Conservation (phyloP, 2,113 vertebrate genomes). For the Leuciscus idus region DNA sequence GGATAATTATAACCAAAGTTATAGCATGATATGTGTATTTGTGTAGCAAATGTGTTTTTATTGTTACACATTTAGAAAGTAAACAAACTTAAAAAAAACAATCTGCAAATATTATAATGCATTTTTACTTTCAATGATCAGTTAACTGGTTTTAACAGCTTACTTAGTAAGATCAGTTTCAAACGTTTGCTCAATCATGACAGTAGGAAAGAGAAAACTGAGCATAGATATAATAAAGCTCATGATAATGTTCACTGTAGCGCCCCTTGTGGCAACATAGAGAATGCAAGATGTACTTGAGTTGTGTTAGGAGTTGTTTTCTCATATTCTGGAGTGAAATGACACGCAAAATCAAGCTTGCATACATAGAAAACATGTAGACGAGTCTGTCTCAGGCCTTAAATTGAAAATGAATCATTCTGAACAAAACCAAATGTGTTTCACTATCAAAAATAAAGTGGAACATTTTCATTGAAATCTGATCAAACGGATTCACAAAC, state of each 20-base stretch:
- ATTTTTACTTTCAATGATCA: too few relatives aligned
- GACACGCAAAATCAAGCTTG: background rate
- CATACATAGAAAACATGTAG: background rate
- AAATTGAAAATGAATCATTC: background rate
- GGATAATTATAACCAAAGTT: too few relatives aligned
- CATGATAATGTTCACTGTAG: background rate
- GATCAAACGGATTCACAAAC: background rate
- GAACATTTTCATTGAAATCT: background rate
- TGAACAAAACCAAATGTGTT: background rate
- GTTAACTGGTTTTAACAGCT: background rate
- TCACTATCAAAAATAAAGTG: background rate
- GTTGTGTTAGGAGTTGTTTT: background rate
- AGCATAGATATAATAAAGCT: background rate
- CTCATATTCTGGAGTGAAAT: background rate
- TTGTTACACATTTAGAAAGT: too few relatives aligned
- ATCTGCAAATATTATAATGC: too few relatives aligned
- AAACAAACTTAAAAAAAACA: too few relatives aligned
- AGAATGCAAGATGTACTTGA: background rate
- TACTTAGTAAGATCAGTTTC: background rate
- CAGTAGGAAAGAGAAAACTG: background rate
- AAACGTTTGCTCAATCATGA: background rate
- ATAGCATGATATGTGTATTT: too few relatives aligned
- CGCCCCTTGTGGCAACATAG: background rate
- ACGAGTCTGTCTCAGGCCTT: background rate
- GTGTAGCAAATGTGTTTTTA: too few relatives aligned